A percentile compares a stretch with the other conserved stretches of the same genome.
Conservation (phyloP, 2,888 invertebrate species). For the Caenorhabditis zanzibari region DNA sequence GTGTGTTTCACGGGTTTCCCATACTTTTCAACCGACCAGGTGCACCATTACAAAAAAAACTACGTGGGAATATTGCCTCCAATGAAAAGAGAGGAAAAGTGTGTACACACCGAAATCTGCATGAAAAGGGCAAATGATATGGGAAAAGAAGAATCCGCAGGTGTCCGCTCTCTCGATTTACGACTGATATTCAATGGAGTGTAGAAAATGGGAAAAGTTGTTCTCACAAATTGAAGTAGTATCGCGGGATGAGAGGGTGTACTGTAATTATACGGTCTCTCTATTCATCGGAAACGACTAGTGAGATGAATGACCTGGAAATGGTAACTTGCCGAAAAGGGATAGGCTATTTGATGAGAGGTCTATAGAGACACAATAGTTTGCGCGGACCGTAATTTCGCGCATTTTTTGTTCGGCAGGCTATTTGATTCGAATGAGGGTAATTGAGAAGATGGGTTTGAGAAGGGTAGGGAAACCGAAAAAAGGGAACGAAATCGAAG, state of each 20-base stretch:
- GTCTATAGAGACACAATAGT: conserved; percentile 45
- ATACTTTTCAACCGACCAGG: neutral
- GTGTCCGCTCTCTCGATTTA: conserved; percentile 48
- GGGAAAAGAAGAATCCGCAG: conserved; percentile 27
- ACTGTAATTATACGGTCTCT: conserved; percentile 53
- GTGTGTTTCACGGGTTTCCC: neutral
- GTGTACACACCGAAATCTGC: conserved; percentile 24
- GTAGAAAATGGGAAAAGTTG: conserved; percentile 24
- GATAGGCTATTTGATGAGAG: too few species aligned
- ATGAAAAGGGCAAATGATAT: conserved; percentile 20
- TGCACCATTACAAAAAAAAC: neutral
- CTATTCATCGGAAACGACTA: conserved; percentile 23
- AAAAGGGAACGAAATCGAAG: neutral
- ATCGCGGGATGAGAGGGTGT: neutral
- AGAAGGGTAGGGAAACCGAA: neutral
- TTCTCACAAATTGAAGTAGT: neutral
- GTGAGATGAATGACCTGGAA: conserved; percentile 47
- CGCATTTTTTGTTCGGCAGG: conserved; percentile 30
- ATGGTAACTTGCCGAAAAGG: conserved; percentile 18
- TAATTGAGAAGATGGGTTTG: neutral
- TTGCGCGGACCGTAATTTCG: conserved; percentile 44
- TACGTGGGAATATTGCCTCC: neutral
- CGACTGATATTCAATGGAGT: conserved; percentile 61
- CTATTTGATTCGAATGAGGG: conserved; percentile 24
- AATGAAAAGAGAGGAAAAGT: neutral